phyloP scores from a whole-genome alignment of 1,140 invertebrate genomes.

The Muscidifurax raptorellus region DNA sequence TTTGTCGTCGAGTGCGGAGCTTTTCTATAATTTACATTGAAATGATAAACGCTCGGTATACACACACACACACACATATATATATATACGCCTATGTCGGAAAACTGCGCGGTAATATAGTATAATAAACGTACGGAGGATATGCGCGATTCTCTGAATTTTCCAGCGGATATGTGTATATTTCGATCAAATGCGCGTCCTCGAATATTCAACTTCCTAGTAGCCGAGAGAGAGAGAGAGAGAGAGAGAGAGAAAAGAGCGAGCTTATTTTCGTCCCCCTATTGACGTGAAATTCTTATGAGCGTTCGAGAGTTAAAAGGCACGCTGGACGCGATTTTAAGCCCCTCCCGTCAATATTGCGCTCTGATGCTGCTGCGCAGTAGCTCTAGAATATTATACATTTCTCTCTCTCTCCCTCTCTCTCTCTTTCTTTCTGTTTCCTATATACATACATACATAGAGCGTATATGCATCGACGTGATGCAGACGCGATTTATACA shows the following conservation, averaged over 20 bases:
- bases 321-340: background rate
- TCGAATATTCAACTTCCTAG: background rate
- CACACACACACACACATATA: no score
- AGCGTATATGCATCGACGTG: no score
- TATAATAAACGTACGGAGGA: background rate
- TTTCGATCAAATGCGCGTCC: background rate
- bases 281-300: conserved; percentile 1
- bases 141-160: background rate
- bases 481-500: background rate
- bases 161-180: background rate
- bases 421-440: background rate
- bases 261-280: background rate
- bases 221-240: conserved; percentile 8
- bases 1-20: background rate
- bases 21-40: background rate
- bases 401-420: background rate
- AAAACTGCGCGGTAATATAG: no score
- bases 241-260: no score
- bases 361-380: no score
- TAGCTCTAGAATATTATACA: no score
- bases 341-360: background rate
- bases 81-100: no score
- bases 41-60: background rate
- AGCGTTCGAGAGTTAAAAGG: background rate
- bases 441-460: background rate